Conservation (phyloP, 2,113 vertebrate species). For the Morone saxatilis region DNA sequence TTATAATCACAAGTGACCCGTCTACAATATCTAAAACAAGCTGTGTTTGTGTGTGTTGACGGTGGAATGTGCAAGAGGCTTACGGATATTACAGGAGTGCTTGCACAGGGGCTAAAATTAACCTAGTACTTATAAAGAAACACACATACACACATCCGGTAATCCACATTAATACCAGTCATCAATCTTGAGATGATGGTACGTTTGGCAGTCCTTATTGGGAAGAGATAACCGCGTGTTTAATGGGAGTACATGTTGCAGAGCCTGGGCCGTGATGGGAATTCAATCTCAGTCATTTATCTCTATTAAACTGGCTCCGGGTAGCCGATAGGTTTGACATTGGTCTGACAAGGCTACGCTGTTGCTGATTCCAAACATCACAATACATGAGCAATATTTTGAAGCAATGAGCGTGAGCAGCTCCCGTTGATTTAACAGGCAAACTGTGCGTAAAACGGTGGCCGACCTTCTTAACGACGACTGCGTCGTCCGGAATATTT, state of each 20-base stretch:
- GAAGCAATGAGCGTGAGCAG: background rate
- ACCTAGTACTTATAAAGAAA: conserved; percentile 33
- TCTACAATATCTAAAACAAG: conserved; percentile 2
- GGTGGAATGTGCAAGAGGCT: conserved; percentile 14
- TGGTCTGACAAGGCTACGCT: background rate
- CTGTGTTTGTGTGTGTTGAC: conserved; percentile 14
- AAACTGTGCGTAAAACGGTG: background rate
- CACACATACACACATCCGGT: conserved; percentile 26
- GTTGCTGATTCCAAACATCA: background rate
- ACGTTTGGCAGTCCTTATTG: conserved; percentile 48
- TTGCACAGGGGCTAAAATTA: conserved; percentile 52
- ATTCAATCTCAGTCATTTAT: conserved; percentile 69
- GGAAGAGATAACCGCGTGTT: conserved; percentile 47
- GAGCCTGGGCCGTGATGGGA: conserved; percentile 48
- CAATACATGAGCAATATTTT: background rate
- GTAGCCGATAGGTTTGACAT: conserved; percentile 23
- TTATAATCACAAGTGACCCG: conserved; percentile 14
- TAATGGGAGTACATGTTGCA: conserved; percentile 46
- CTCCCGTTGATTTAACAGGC: background rate
- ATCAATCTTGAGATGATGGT: conserved; percentile 62
- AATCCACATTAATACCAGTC: conserved; percentile 51
- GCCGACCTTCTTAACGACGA: background rate
- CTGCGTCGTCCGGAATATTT: background rate
- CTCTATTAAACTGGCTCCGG: conserved; percentile 68
- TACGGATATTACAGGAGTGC: conserved; percentile 13